Evolutionary conservation across 2,797 vertebrate species (phyloP), one percentile per base, ranked within the genome.

Genomic region (Rhadinocentrus ornatus): DNA sequence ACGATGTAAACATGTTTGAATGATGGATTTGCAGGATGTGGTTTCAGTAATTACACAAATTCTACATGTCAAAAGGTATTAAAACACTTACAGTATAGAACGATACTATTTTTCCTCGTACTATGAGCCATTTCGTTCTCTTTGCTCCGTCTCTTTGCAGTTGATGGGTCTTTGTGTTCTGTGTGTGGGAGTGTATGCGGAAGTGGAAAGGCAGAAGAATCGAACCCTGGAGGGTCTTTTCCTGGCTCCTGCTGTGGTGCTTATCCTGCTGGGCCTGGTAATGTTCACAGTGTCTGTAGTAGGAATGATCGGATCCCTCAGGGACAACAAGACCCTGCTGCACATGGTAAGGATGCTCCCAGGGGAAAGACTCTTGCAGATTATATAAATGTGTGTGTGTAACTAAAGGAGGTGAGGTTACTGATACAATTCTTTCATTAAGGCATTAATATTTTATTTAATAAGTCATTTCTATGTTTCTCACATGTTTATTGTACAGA

Each of bases 171-270:
- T 97, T 1, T 88, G 94, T 50, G 94, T 97, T 67, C 88, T 97
- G 15, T 95, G 95, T 11, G 78, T 97, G 10, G 96, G 96, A 32
- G 92, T 96, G 58, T 97, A 97, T 0, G 96, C 96, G 0, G 96
- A 97, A 82, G 96, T 94, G 82, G 96, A 97, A 78, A 82, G 96
- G 56, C 96, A 97, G 87, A 95, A 93, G 86, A 95, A 97, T 86
- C 94, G 94, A 35, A 97, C 96, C 35, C 85, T 97, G 86, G 95
- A 96, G 88, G 96, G 96, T 1, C 90, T 97, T 54, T 97, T 97
- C 85, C 91, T 97, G 74, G 96, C 96, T 29, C 96, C 96, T 0
- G 96, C 96, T 0, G 88, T 97, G 84, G 89, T 97, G 46, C 96
- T 97, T 31, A 95, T 97, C 66, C 93, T 97, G 66, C 91, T 97